Percentiles rank a stretch among this genome's conserved stretches.
Evolutionary conservation across 2,113 vertebrate genomes (phyloP).

Genomic region (Arenaria interpres): DNA sequence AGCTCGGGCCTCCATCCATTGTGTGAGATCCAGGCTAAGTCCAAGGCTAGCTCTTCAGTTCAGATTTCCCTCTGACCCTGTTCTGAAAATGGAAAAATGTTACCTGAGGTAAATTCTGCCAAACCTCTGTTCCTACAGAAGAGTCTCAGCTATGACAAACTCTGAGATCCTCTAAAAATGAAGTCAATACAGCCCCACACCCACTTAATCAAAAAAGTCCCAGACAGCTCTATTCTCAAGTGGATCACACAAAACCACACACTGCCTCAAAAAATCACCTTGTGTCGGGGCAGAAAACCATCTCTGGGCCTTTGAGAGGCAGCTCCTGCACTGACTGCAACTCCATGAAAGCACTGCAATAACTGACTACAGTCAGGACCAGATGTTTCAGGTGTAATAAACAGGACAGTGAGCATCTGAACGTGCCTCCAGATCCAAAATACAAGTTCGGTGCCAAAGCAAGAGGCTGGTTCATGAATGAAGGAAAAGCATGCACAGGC

Average conservation of each 20-base stretch:
- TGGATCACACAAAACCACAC: background rate
- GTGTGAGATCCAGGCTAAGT: background rate
- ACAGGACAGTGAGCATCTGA: background rate
- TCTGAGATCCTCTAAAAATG: background rate
- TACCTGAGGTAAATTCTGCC: background rate
- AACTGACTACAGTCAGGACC: background rate
- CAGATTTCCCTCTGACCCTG: background rate
- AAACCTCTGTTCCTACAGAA: background rate
- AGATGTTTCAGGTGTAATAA: background rate
- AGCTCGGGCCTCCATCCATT: background rate
- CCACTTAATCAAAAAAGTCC: background rate
- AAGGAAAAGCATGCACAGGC: background rate
- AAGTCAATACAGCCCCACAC: background rate
- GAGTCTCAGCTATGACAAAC: background rate
- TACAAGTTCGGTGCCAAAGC: background rate
- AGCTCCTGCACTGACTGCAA: background rate
- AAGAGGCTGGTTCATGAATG: background rate
- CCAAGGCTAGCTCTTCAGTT: background rate
- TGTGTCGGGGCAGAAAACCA: background rate
- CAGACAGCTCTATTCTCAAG: background rate
- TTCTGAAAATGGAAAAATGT: background rate
- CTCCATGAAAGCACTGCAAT: background rate
- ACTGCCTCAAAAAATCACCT: background rate
- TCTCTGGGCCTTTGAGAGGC: background rate
- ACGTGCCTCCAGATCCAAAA: fast-evolving